These are phyloP conservation scores for Heliconius cydno DNA, from an alignment of 2,888 invertebrate genomes.

Conservation along the genomic window DNA sequence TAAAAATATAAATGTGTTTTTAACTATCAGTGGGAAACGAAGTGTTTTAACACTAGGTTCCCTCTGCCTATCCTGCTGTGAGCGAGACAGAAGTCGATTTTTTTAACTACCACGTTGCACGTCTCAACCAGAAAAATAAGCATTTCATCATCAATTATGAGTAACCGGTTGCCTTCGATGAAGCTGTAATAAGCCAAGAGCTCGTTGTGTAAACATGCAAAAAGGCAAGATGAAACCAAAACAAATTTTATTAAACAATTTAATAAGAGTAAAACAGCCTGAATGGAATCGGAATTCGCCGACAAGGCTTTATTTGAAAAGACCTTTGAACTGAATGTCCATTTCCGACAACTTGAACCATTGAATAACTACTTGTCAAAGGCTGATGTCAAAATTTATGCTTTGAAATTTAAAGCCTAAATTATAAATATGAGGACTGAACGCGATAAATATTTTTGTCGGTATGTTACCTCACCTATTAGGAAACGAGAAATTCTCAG, in stretches of 20 bases:
- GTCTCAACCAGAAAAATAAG: not conserved
- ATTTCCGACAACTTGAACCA: conserved; percentile 75
- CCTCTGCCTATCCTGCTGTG: not conserved
- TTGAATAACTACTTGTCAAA: conserved; percentile 74
- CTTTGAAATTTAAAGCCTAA: conserved; percentile 47
- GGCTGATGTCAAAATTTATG: conserved; percentile 71
- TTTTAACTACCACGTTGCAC: not conserved
- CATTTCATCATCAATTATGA: conserved; percentile 23
- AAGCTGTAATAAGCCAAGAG: conserved; percentile 40
- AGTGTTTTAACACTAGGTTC: not conserved
- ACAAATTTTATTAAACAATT: conserved; percentile 49
- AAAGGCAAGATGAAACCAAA: conserved; percentile 47
- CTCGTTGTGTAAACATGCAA: conserved; percentile 44
- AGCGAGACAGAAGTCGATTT: not conserved
- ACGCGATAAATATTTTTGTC: conserved; percentile 28
- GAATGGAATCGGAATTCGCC: conserved; percentile 68
- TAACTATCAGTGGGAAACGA: not conserved
- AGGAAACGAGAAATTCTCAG: not conserved
- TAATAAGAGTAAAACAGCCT: conserved; percentile 53
- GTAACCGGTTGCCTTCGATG: conserved; percentile 21
- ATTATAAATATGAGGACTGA: conserved; percentile 37
- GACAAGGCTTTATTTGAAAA: conserved; percentile 64
- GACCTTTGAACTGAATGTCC: conserved; percentile 72
- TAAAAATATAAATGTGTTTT: no score
- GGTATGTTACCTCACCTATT: not conserved